Evolutionary conservation across 2,113 vertebrate species (phyloP).

Genomic region (Cepphus grylle): DNA sequence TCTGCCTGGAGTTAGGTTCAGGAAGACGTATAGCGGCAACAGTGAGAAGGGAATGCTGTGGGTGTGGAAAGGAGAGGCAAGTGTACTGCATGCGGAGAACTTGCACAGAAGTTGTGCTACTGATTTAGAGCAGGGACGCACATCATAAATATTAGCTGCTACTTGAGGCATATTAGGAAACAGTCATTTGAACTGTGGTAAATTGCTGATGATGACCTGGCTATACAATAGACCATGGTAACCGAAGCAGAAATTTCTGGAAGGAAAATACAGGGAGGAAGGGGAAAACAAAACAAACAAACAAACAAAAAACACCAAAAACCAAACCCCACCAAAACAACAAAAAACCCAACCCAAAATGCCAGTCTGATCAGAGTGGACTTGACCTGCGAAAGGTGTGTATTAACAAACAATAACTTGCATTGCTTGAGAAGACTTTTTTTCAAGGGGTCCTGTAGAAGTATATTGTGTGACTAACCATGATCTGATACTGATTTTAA

Average conservation of each 20-base stretch:
- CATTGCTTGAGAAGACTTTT: background rate
- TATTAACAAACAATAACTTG: background rate
- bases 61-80: background rate
- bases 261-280: background rate
- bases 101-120: background rate
- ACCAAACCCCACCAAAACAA: background rate
- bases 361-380: background rate
- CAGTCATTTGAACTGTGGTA: background rate
- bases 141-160: background rate
- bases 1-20: background rate
- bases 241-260: background rate
- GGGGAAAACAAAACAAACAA: background rate
- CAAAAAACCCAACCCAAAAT: background rate
- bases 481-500: background rate
- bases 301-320: background rate
- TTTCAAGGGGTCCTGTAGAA: background rate
- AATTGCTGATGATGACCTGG: background rate
- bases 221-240: background rate
- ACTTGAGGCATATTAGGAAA: background rate
- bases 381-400: background rate
- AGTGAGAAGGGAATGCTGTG: background rate
- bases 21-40: fast-evolving
- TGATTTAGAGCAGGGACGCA: background rate
- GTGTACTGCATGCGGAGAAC: background rate
- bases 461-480: background rate